phyloP scores from a whole-genome alignment of 2,888 invertebrate species.

The Criorhina ranunculi region DNA sequence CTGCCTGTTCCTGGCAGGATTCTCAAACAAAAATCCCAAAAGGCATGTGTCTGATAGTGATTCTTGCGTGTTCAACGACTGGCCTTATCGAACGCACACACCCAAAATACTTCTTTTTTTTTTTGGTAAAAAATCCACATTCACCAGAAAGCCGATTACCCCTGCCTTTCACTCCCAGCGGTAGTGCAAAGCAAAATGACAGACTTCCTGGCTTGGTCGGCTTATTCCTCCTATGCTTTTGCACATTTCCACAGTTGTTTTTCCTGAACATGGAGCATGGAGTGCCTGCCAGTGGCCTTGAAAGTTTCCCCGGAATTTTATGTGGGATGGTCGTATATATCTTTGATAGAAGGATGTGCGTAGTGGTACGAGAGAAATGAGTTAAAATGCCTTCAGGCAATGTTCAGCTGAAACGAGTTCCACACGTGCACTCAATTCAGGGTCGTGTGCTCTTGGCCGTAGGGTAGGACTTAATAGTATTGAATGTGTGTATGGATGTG shows the following conservation, averaged over 20 bases:
- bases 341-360: neutral
- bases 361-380: neutral
- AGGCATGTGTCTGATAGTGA: neutral
- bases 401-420: conserved; percentile 4
- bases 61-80: conserved; percentile 5
- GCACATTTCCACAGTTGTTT: neutral
- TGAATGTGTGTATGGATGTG: neutral
- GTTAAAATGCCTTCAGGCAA: conserved; percentile 15
- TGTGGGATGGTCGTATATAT: neutral
- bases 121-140: neutral
- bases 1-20: neutral
- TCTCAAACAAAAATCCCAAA: conserved; percentile 1
- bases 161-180: neutral
- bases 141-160: conserved; percentile 37
- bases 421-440: neutral
- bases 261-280: neutral
- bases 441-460: neutral
- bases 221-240: neutral
- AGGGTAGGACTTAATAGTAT: neutral
- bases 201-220: neutral
- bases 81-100: conserved; percentile 22
- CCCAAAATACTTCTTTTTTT: neutral
- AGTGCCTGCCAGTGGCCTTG: conserved; percentile 19
- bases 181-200: conserved; percentile 2
- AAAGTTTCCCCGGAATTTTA: conserved; percentile 14